These are phyloP conservation scores for Acanthosepion lycidas DNA, from an alignment of 2,888 invertebrate genomes.

Conservation along the genomic window DNA sequence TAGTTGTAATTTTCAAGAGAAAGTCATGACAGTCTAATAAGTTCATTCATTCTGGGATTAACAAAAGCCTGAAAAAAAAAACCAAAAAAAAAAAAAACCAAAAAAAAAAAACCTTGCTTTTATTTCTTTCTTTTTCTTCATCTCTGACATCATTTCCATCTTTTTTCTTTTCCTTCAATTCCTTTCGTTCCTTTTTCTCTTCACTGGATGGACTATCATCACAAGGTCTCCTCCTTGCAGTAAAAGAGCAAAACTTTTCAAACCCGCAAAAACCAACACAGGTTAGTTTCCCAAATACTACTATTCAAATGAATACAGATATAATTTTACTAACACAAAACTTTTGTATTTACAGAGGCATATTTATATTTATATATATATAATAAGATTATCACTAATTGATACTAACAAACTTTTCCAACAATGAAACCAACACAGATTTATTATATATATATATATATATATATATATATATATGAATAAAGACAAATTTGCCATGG, in stretches of 20 bases:
- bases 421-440: too few species aligned
- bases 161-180: background rate
- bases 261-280: background rate
- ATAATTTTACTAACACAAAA: too few species aligned
- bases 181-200: background rate
- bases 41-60: background rate
- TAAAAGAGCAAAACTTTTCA: background rate
- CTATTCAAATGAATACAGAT: conserved; percentile 12
- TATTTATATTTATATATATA: too few species aligned
- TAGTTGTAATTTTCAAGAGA: background rate
- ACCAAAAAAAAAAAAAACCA: too few species aligned
- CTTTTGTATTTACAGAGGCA: too few species aligned
- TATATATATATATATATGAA: too few species aligned
- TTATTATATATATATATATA: too few species aligned
- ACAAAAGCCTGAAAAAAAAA: background rate
- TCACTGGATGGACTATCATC: background rate
- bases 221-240: background rate
- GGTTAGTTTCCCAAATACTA: background rate
- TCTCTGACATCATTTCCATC: background rate
- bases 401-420: too few species aligned
- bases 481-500: too few species aligned
- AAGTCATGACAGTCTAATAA: background rate
- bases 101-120: too few species aligned
- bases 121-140: background rate
- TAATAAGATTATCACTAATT: too few species aligned